Conservation (phyloP, 2,797 vertebrate species). For the Arrhamphus sclerolepis region DNA sequence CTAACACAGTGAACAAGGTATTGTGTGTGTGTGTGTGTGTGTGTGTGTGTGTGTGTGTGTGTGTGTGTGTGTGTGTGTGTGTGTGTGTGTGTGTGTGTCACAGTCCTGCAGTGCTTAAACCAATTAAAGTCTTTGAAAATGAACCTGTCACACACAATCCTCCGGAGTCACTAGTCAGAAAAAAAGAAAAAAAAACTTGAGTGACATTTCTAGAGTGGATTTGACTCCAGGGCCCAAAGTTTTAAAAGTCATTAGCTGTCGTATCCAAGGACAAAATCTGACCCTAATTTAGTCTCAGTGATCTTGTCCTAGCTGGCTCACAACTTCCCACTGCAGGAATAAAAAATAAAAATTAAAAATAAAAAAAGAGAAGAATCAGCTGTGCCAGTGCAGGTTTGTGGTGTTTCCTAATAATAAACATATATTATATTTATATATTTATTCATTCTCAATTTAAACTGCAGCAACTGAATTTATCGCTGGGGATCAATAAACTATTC, state of each 20-base stretch:
- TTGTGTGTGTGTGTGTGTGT: slow-evolving; percentile 1
- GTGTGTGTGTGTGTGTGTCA: neutral
- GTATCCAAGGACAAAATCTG: slow-evolving; percentile 53
- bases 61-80: neutral
- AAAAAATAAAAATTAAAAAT: slow-evolving; percentile 28
- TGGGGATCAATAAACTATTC: too few species aligned
- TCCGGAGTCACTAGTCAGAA: slow-evolving; percentile 61
- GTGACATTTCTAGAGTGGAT: slow-evolving; percentile 66
- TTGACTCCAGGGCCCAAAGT: slow-evolving; percentile 78
- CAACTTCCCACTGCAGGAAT: slow-evolving; percentile 23
- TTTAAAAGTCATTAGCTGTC: slow-evolving; percentile 71
- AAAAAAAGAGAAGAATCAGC: slow-evolving; percentile 12
- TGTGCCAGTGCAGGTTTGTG: slow-evolving; percentile 37
- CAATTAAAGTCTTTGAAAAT: slow-evolving; percentile 82
- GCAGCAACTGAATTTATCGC: too few species aligned
- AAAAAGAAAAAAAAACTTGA: slow-evolving; percentile 62
- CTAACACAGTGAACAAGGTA: neutral
- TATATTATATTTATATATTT: too few species aligned
- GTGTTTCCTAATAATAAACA: slow-evolving; percentile 22
- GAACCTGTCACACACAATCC: slow-evolving; percentile 81
- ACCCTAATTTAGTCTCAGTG: slow-evolving; percentile 37
- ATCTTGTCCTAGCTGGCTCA: slow-evolving; percentile 34
- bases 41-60: slow-evolving; percentile 2
- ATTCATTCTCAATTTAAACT: too few species aligned
- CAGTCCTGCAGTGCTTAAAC: slow-evolving; percentile 70